Evolutionary conservation across 23 tunicate species (phyloP).

Genomic region (Diplosoma virens): DNA sequence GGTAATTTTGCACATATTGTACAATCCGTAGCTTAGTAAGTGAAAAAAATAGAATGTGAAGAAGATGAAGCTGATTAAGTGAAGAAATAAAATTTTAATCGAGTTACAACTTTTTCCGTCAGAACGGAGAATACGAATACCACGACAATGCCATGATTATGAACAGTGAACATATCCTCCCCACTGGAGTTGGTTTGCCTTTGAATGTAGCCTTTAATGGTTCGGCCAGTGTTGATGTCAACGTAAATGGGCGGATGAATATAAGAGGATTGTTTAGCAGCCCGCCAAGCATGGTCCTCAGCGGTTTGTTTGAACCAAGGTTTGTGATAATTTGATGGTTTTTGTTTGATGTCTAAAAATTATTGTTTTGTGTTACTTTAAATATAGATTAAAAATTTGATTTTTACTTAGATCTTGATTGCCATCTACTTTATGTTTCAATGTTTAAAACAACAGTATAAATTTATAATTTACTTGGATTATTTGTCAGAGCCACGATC

Average conservation of each 20-base stretch:
- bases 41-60: background rate
- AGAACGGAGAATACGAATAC: conserved; percentile 70
- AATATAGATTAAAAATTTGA: too few relatives aligned
- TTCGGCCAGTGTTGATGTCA: conserved; percentile 78
- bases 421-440: too few relatives aligned
- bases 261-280: conserved; percentile 23
- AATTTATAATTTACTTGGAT: too few relatives aligned
- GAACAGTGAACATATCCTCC: conserved; percentile 62
- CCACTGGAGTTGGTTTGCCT: conserved; percentile 89
- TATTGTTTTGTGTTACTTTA: too few relatives aligned
- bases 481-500: conserved; percentile 71
- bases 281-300: background rate
- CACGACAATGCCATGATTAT: conserved; percentile 74
- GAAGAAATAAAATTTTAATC: too few relatives aligned
- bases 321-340: background rate
- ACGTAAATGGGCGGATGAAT: conserved; percentile 56
- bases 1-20: conserved; percentile 9
- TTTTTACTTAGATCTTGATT: too few relatives aligned
- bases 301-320: conserved; percentile 7
- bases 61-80: background rate
- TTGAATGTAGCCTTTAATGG: conserved; percentile 80
- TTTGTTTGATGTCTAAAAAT: background rate
- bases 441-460: too few relatives aligned
- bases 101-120: background rate
- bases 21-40: background rate